Evolutionary conservation across 2,888 invertebrate species (phyloP).

Genomic region (Polyommatus iphigenia): DNA sequence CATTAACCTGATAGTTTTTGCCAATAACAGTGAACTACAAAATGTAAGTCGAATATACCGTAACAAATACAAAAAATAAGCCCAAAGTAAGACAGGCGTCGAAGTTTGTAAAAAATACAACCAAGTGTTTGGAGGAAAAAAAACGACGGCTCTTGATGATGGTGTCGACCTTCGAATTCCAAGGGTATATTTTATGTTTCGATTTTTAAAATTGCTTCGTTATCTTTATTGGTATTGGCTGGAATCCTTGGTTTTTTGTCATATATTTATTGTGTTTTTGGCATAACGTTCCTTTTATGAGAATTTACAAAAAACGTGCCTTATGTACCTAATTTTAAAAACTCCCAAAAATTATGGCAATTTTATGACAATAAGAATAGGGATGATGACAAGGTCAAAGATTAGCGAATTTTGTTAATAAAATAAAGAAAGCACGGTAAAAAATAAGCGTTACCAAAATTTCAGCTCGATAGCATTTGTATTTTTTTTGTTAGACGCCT

Average conservation of each 20-base stretch:
- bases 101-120: slow-evolving; percentile 2
- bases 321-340: background rate
- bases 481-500: too few species aligned
- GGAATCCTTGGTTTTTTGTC: background rate
- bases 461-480: too few species aligned
- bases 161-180: slow-evolving; percentile 19
- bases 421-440: too few species aligned
- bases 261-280: background rate
- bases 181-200: slow-evolving; percentile 2
- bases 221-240: background rate
- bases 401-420: too few species aligned
- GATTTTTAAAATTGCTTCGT: slow-evolving; percentile 5
- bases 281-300: too few species aligned
- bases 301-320: too few species aligned
- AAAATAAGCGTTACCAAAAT: too few species aligned
- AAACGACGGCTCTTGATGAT: background rate
- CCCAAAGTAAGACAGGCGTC: background rate
- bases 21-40: background rate
- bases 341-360: background rate
- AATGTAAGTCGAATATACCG: background rate
- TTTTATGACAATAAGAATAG: background rate
- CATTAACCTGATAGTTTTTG: background rate
- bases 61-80: slow-evolving; percentile 3
- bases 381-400: too few species aligned
- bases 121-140: slow-evolving; percentile 6